phyloP scores from a whole-genome alignment of 2,888 invertebrate genomes.

The Amphipoea oculea region DNA sequence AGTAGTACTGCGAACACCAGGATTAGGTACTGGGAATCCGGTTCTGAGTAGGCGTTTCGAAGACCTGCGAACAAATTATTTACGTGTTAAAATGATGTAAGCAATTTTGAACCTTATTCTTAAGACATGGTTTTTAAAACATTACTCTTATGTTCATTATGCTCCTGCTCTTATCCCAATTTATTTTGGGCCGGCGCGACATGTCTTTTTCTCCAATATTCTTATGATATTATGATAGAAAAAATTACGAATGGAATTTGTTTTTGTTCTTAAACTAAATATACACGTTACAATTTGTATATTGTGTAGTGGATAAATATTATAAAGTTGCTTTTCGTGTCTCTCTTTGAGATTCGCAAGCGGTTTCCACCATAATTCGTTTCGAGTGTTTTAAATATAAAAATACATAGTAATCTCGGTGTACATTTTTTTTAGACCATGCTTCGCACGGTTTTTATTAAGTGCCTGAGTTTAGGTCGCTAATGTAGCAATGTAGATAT shows the following conservation, averaged over 20 bases:
- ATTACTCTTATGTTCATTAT: no score
- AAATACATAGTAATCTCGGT: neutral
- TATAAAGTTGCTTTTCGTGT: no score
- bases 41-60: conserved; percentile 97
- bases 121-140: neutral
- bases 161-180: no score
- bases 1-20: conserved; percentile 97
- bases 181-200: no score
- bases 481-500: neutral
- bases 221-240: neutral
- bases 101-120: neutral
- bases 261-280: no score
- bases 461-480: neutral
- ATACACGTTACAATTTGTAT: no score
- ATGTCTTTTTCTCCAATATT: neutral
- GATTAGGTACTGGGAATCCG: conserved; percentile 97
- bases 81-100: neutral
- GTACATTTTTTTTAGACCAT: neutral
- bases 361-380: no score
- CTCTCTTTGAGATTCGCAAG: no score
- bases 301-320: no score
- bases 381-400: no score
- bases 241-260: no score
- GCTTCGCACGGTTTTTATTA: neutral
- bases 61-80: conserved; percentile 88